These are phyloP conservation scores for Chrysemys picta DNA, from an alignment of 2,113 vertebrate genomes.

Conservation along the genomic window DNA sequence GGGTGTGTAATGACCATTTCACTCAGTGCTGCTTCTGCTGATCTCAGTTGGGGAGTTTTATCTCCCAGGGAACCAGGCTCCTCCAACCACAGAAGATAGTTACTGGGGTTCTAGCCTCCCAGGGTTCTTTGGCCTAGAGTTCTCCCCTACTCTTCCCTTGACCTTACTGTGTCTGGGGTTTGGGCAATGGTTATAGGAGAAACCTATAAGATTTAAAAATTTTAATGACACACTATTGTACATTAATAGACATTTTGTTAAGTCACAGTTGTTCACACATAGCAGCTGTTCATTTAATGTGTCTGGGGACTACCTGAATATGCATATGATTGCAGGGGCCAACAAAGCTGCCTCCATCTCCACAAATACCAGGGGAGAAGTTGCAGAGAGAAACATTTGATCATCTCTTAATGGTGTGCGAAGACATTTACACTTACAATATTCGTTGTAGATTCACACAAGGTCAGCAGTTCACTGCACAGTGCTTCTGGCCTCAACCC, in stretches of 20 bases:
- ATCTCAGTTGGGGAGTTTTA: background rate
- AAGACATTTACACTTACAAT: background rate
- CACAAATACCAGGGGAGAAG: fast-evolving
- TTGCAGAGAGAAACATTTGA: background rate
- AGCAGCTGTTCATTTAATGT: background rate
- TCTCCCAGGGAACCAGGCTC: background rate
- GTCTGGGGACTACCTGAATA: background rate
- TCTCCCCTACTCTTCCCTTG: background rate
- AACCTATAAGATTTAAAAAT: background rate
- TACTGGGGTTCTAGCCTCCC: background rate
- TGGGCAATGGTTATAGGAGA: background rate
- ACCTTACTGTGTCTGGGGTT: background rate
- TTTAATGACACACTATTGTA: background rate
- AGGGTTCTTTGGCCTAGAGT: background rate
- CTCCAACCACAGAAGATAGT: background rate
- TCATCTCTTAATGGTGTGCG: background rate
- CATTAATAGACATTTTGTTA: background rate
- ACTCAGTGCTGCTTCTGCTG: background rate
- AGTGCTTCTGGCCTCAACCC: background rate
- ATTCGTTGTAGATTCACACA: background rate
- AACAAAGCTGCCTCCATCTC: background rate
- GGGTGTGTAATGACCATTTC: background rate
- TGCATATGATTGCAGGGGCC: background rate
- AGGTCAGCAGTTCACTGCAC: background rate
- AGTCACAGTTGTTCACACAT: background rate